These are phyloP conservation scores for Onthophagus taurus DNA, from an alignment of 1,140 invertebrate genomes.

Conservation along the genomic window DNA sequence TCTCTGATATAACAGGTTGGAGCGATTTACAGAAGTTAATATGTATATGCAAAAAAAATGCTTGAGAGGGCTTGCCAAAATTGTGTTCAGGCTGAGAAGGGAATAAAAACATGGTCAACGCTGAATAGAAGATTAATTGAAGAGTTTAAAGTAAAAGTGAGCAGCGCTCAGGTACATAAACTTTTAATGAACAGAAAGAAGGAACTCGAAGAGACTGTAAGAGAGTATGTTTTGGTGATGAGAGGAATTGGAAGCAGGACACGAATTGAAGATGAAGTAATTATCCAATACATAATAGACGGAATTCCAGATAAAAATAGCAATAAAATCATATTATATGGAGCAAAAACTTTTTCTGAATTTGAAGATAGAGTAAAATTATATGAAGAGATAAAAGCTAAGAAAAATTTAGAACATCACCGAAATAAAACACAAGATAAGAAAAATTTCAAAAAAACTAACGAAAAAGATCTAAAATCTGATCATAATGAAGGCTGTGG, in stretches of 20 bases:
- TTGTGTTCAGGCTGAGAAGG: too few relatives aligned
- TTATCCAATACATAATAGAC: slow-evolving; percentile 30
- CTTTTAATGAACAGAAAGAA: slow-evolving; percentile 9
- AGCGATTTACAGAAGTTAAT: too few relatives aligned
- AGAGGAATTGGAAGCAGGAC: slow-evolving; percentile 25
- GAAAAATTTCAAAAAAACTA: too few relatives aligned
- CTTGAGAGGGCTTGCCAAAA: too few relatives aligned
- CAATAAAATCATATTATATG: slow-evolving; percentile 20
- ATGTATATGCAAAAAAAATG: too few relatives aligned
- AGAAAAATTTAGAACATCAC: not conserved
- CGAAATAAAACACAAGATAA: too few relatives aligned
- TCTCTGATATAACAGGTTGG: too few relatives aligned
- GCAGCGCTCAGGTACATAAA: slow-evolving; percentile 14
- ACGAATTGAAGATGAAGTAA: slow-evolving; percentile 17
- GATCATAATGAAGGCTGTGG: too few relatives aligned
- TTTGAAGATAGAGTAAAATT: slow-evolving; percentile 10
- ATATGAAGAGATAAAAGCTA: not conserved
- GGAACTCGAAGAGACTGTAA: slow-evolving; percentile 15
- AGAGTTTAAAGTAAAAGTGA: slow-evolving; percentile 13
- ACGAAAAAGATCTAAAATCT: too few relatives aligned
- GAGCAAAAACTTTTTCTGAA: slow-evolving; percentile 1
- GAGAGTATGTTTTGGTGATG: slow-evolving; percentile 25
- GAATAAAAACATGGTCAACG: too few relatives aligned
- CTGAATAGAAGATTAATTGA: slow-evolving; percentile 15
- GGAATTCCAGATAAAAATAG: slow-evolving; percentile 20